Evolutionary conservation across 2,888 invertebrate species (phyloP).

Genomic region (Psococerastis gibbosa): DNA sequence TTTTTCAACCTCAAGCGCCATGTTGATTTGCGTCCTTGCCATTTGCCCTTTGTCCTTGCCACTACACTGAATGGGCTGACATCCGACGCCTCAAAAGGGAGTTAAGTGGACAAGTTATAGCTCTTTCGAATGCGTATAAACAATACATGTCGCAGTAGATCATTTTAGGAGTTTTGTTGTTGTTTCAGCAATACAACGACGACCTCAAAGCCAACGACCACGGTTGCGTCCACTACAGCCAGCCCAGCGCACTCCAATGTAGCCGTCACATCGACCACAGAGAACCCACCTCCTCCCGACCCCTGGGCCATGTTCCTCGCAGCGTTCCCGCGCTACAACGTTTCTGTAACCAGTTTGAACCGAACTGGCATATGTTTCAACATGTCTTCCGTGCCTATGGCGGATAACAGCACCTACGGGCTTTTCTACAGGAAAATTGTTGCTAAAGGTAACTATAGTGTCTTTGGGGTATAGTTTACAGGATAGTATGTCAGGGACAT

Average conservation of each 20-base stretch:
- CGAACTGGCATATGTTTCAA: slow-evolving; percentile 36
- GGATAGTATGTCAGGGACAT: too few relatives aligned
- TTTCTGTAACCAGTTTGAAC: slow-evolving; percentile 20
- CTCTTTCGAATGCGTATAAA: too few relatives aligned
- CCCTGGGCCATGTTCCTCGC: slow-evolving; percentile 10
- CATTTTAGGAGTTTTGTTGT: slow-evolving; percentile 6
- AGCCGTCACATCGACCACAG: too few relatives aligned
- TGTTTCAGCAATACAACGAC: slow-evolving; percentile 13
- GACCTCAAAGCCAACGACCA: slow-evolving; percentile 12
- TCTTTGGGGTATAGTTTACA: neutral
- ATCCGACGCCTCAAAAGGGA: too few relatives aligned
- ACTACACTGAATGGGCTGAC: too few relatives aligned
- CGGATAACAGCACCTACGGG: slow-evolving; percentile 49
- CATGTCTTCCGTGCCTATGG: slow-evolving; percentile 38
- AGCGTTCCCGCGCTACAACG: slow-evolving; percentile 6
- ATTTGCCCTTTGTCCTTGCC: too few relatives aligned
- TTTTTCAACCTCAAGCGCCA: too few relatives aligned
- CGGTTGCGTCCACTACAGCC: too few relatives aligned
- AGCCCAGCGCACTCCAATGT: too few relatives aligned
- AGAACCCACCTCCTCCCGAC: slow-evolving; percentile 4
- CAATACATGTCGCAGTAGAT: too few relatives aligned
- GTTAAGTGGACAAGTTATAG: too few relatives aligned
- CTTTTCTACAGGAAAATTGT: slow-evolving; percentile 44
- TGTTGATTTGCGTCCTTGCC: too few relatives aligned
- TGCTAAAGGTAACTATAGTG: slow-evolving; percentile 41